These are phyloP conservation scores for Brachionus calyciflorus DNA, from an alignment of 1,140 invertebrate genomes.

Conservation along the genomic window DNA sequence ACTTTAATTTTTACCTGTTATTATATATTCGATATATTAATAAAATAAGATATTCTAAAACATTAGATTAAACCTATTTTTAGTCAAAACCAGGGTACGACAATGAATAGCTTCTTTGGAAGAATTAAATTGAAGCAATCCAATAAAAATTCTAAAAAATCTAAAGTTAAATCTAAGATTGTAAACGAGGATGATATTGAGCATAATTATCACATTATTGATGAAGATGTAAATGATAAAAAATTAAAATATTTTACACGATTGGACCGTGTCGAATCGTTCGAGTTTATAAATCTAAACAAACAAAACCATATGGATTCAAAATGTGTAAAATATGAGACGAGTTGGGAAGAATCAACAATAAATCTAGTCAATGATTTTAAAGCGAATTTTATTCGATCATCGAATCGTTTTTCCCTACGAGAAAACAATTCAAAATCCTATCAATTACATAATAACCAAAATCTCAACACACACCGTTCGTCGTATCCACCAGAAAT, in stretches of 20 bases:
- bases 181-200: too few relatives aligned
- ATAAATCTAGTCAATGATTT: background rate
- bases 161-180: too few relatives aligned
- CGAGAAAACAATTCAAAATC: background rate
- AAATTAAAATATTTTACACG: slow-evolving; percentile 9
- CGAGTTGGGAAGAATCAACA: slow-evolving; percentile 31
- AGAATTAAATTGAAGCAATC: background rate
- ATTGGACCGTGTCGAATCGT: slow-evolving; percentile 16
- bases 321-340: slow-evolving; percentile 3
- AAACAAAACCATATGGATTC: background rate
- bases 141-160: background rate
- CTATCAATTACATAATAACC: too few relatives aligned
- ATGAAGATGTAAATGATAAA: background rate
- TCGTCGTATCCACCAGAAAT: background rate
- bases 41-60: background rate
- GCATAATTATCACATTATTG: slow-evolving; percentile 3
- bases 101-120: background rate
- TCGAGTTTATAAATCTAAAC: slow-evolving; percentile 31
- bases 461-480: background rate
- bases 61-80: slow-evolving; percentile 7
- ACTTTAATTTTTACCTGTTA: background rate
- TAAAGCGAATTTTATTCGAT: background rate
- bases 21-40: background rate
- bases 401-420: background rate
- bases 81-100: background rate